Evolutionary conservation across 2,797 vertebrate genomes (phyloP).

Genomic region (Acrocephalus scirpaceus): DNA sequence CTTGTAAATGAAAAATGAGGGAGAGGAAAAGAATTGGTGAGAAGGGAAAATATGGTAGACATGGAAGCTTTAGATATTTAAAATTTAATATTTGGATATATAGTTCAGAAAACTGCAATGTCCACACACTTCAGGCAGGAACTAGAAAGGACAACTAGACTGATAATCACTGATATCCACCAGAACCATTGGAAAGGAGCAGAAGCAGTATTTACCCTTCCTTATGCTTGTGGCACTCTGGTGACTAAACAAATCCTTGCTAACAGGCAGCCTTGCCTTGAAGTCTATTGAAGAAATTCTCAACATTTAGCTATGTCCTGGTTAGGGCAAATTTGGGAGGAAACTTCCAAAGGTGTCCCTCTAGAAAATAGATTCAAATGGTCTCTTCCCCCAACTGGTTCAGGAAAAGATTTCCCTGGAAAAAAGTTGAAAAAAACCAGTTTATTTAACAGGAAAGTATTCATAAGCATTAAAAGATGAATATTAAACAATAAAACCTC

Average conservation of each 20-base stretch:
- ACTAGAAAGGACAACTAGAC: neutral
- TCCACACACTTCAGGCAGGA: neutral
- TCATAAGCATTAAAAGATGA: neutral
- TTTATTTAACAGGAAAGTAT: neutral
- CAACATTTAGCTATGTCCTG: neutral
- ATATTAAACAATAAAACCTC: neutral
- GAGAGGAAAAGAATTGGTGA: neutral
- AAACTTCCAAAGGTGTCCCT: neutral
- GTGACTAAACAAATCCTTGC: neutral
- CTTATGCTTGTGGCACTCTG: neutral
- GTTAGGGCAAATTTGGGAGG: neutral
- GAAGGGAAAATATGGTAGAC: neutral
- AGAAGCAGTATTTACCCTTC: neutral
- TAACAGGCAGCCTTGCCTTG: neutral
- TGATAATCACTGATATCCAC: neutral
- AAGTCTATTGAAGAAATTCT: slow-evolving; percentile 15
- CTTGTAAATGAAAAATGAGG: slow-evolving; percentile 18
- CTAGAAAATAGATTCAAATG: neutral
- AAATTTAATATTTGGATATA: slow-evolving; percentile 14
- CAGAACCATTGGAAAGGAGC: neutral
- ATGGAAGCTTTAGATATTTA: slow-evolving; percentile 27
- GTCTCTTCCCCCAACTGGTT: neutral
- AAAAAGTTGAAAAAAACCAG: neutral
- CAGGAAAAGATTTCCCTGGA: neutral
- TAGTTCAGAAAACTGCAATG: slow-evolving; percentile 8